Conservation (phyloP, 2,113 vertebrate genomes). For the Oryzias curvinotus region DNA sequence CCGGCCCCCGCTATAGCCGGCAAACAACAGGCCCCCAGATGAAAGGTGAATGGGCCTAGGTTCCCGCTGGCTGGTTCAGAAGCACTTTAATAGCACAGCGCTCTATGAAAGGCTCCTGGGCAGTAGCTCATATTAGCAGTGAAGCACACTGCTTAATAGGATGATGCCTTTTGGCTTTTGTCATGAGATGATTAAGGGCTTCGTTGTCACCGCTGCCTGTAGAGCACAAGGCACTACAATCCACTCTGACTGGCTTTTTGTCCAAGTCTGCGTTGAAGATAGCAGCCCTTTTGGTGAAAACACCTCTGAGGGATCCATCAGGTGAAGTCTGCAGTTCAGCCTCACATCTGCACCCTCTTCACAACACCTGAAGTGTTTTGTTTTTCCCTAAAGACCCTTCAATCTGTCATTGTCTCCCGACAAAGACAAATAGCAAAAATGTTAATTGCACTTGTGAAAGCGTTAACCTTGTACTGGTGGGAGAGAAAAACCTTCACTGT, state of each 20-base stretch:
- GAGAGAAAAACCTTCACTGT: conserved; percentile 3
- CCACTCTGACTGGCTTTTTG: conserved; percentile 82
- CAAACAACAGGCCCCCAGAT: conserved; percentile 90
- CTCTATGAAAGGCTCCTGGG: conserved; percentile 92
- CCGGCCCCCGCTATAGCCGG: conserved; percentile 81
- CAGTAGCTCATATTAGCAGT: conserved; percentile 91
- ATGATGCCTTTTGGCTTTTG: conserved; percentile 99
- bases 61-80: conserved; percentile 90
- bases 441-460: conserved; percentile 1
- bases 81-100: conserved; percentile 89
- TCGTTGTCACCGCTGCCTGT: conserved; percentile 86
- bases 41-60: conserved; percentile 92
- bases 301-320: conserved; percentile 85
- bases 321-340: conserved; percentile 85
- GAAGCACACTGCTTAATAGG: conserved; percentile 96
- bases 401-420: conserved; percentile 58
- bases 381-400: conserved; percentile 76
- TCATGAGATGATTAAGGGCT: conserved; percentile 96
- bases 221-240: conserved; percentile 87
- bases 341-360: conserved; percentile 78
- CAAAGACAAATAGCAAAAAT: conserved; percentile 23
- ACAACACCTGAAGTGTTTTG: conserved; percentile 81
- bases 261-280: conserved; percentile 76
- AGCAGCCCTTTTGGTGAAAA: conserved; percentile 79
- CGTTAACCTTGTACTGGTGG: not conserved